Percentiles rank a stretch among this genome's conserved stretches.
Conservation (phyloP, 1,140 invertebrate species). For the Aradophagus sp. region DNA sequence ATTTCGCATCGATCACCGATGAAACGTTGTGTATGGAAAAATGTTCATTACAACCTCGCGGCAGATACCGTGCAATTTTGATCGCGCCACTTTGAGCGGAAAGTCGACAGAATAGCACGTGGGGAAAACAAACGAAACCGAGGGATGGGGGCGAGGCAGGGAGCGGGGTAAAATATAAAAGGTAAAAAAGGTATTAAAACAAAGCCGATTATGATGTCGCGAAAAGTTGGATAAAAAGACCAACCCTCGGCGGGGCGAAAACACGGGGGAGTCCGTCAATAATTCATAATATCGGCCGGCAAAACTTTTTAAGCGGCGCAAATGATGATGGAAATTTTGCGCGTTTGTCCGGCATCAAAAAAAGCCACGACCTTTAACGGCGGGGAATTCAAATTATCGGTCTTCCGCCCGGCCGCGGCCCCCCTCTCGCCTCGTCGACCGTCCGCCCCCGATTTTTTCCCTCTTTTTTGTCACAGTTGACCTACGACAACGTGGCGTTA, state of each 20-base stretch:
- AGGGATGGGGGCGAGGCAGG: conserved; percentile 4
- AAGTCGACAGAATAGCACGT: conserved; percentile 23
- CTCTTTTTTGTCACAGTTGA: conserved; percentile 16
- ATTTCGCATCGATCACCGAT: conserved; percentile 1
- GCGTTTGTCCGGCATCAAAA: conserved; percentile 13
- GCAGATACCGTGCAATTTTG: conserved; percentile 13
- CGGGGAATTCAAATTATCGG: conserved; percentile 34
- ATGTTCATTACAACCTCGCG: conserved; percentile 30
- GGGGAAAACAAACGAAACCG: not conserved
- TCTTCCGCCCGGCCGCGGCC: conserved; percentile 18
- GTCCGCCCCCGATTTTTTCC: no score
- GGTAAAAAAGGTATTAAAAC: no score
- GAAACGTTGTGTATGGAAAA: conserved; percentile 2
- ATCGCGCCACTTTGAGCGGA: conserved; percentile 15
- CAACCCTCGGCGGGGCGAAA: no score
- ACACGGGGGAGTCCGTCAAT: conserved; percentile 21
- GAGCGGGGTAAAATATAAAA: conserved; percentile 16
- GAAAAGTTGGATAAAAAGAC: conserved; percentile 35
- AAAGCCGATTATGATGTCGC: conserved; percentile 21
- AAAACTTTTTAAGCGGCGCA: conserved; percentile 29
- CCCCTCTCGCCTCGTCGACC: no score
- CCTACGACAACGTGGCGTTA: conserved; percentile 36
- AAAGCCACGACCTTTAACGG: conserved; percentile 30
- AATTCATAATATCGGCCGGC: conserved; percentile 36
- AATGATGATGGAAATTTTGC: conserved; percentile 39